Conservation (phyloP, 23 tunicate genomes). For the Halocynthia roretzi region DNA sequence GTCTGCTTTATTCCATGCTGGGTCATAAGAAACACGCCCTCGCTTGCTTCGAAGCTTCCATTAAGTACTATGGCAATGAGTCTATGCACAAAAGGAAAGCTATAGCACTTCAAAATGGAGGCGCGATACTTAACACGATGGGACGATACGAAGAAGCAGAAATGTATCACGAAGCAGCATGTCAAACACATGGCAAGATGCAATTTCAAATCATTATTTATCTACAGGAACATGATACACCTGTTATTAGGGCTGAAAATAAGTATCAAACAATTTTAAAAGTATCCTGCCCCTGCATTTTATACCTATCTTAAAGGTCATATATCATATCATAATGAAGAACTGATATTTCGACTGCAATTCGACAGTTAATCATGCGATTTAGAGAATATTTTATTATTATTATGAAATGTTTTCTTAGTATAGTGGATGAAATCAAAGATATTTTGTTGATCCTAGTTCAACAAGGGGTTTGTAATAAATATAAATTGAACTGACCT, state of each 20-base stretch:
- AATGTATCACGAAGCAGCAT: slow-evolving; percentile 22
- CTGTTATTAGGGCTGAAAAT: neutral
- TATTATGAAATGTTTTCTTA: no score
- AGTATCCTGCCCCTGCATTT: no score
- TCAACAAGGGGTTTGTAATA: no score
- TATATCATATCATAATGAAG: no score
- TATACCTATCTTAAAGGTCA: no score
- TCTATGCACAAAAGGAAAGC: slow-evolving; percentile 25
- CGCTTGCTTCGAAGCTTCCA: slow-evolving; percentile 32
- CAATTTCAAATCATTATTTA: neutral
- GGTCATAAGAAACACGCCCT: slow-evolving; percentile 24
- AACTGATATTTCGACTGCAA: no score
- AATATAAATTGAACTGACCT: no score
- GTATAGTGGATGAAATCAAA: no score
- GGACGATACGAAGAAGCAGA: slow-evolving; percentile 28
- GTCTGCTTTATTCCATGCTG: slow-evolving; percentile 36
- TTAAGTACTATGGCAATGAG: slow-evolving; percentile 5
- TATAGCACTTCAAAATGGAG: slow-evolving; percentile 34
- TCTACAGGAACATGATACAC: neutral
- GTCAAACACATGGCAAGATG: slow-evolving; percentile 45
- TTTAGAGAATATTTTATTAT: no score
- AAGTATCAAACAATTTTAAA: no score
- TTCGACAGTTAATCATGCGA: no score
- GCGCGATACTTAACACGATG: slow-evolving; percentile 37
- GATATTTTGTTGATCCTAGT: no score